These are phyloP conservation scores for Coboldia fuscipes DNA, from an alignment of 1,140 invertebrate genomes.

Conservation along the genomic window DNA sequence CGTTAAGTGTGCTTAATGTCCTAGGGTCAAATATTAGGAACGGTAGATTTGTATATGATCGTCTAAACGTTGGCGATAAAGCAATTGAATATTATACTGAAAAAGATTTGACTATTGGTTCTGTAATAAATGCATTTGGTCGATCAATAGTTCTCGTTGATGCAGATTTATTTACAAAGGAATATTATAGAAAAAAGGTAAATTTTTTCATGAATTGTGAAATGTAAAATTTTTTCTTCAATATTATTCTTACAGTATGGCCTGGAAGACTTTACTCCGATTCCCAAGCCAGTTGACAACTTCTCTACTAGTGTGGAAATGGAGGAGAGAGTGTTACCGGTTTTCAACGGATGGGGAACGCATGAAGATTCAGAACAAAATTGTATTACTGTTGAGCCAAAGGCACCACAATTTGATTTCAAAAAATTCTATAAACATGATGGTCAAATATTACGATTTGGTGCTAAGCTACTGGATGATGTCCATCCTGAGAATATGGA, in stretches of 20 bases:
- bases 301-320: conserved; percentile 9
- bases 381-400: conserved; percentile 52
- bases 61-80: conserved; percentile 26
- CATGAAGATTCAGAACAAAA: conserved; percentile 74
- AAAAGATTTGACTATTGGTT: conserved; percentile 53
- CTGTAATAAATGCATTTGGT: conserved; percentile 55
- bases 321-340: conserved; percentile 38
- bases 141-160: conserved; percentile 59
- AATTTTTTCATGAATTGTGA: no score
- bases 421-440: conserved; percentile 63
- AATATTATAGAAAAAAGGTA: conserved; percentile 52
- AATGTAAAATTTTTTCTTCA: no score
- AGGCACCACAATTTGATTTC: conserved; percentile 51
- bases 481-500: conserved; percentile 40
- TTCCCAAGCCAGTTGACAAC: conserved; percentile 23
- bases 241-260: conserved; percentile 11
- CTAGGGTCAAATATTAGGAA: conserved; percentile 31
- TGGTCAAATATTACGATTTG: conserved; percentile 55
- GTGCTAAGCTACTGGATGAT: conserved; percentile 47
- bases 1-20: conserved; percentile 46
- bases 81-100: conserved; percentile 33
- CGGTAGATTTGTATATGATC: conserved; percentile 36
- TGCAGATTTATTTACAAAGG: conserved; percentile 69
- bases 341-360: conserved; percentile 73
- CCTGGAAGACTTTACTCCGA: conserved; percentile 33